These are phyloP conservation scores for Papilio gigon DNA, from an alignment of 2,888 invertebrate genomes.

Conservation along the genomic window DNA sequence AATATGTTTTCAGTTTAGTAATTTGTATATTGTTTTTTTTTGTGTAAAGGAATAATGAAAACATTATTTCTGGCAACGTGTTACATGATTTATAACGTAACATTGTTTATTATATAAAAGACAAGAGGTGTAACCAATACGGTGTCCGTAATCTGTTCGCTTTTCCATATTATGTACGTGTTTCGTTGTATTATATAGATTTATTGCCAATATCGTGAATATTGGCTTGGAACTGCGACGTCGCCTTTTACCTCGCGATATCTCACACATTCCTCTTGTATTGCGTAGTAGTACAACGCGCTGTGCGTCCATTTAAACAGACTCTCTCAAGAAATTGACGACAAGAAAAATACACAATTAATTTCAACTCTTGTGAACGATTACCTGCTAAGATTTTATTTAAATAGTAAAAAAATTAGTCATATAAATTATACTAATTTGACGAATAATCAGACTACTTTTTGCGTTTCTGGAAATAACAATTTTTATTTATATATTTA, in stretches of 20 bases:
- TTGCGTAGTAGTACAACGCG: not conserved
- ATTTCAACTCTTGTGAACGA: too few species aligned
- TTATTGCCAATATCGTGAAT: not conserved
- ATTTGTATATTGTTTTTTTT: conserved; percentile 37
- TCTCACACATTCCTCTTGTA: not conserved
- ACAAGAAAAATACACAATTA: too few species aligned
- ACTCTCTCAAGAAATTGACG: too few species aligned
- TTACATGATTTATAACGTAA: conserved; percentile 17
- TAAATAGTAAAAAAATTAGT: too few species aligned
- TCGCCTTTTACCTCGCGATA: not conserved
- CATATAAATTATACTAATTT: too few species aligned
- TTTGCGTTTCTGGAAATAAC: too few species aligned
- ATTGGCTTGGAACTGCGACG: conserved; percentile 4
- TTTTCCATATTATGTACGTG: conserved; percentile 4
- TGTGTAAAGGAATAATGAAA: conserved; percentile 29
- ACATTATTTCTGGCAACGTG: not conserved
- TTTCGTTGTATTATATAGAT: not conserved
- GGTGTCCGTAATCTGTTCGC: not conserved
- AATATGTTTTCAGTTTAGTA: conserved; percentile 33
- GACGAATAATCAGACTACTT: too few species aligned
- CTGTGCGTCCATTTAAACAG: too few species aligned
- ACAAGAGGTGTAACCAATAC: not conserved
- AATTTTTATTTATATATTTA: too few species aligned
- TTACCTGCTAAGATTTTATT: too few species aligned
- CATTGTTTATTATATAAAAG: not conserved